These are phyloP conservation scores for Zosterops japonicus DNA, from an alignment of 2,113 vertebrate species.

Conservation along the genomic window DNA sequence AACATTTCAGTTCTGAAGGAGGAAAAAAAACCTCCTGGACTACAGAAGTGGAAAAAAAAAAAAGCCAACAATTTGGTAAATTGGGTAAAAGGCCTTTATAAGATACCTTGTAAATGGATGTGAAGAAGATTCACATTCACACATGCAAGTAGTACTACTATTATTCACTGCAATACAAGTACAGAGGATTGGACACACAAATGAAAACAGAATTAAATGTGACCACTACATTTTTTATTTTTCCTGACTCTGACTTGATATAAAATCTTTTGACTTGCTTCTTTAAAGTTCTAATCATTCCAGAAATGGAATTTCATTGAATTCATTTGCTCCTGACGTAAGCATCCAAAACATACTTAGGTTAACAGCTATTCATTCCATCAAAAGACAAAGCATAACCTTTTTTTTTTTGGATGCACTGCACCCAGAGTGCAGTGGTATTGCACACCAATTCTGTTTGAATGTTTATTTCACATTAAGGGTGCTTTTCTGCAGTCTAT, in stretches of 20 bases:
- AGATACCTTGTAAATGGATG: background rate
- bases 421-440: rapidly evolving
- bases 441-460: background rate
- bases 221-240: background rate
- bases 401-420: no score
- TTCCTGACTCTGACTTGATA: background rate
- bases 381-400: background rate
- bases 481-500: background rate
- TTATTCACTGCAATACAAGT: background rate
- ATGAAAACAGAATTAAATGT: background rate
- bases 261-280: background rate
- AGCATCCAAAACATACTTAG: background rate
- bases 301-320: background rate
- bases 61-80: background rate
- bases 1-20: background rate
- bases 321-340: background rate
- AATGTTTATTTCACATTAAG: background rate
- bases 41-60: background rate
- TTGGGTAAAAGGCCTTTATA: background rate
- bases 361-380: background rate
- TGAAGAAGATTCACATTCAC: background rate
- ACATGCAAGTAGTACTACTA: background rate
- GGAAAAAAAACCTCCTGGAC: background rate
- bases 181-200: background rate
- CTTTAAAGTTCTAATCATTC: background rate